Percentiles rank a stretch among this genome's conserved stretches.
Conservation (phyloP, 2,888 invertebrate species). For the Thereva unica region DNA sequence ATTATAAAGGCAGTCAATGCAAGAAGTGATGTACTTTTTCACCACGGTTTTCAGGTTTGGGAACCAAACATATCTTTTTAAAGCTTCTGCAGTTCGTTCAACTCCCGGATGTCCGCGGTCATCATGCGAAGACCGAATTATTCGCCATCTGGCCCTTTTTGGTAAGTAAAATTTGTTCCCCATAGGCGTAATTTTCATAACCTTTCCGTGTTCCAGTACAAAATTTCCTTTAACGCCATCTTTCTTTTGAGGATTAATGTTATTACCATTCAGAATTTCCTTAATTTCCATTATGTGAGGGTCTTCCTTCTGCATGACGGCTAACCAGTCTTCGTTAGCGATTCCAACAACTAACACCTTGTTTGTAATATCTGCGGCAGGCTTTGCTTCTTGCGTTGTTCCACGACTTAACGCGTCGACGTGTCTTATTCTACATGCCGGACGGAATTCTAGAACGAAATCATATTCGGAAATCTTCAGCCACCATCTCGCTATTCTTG, state of each 20-base stretch:
- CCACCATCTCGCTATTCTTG: no score
- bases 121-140: slow-evolving; percentile 21
- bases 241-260: neutral
- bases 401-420: slow-evolving; percentile 1
- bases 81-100: slow-evolving; percentile 14
- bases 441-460: neutral
- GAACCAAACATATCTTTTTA: slow-evolving; percentile 51
- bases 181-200: slow-evolving; percentile 2
- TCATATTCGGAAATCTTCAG: no score
- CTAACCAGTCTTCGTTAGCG: neutral
- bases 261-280: neutral
- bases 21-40: slow-evolving; percentile 37
- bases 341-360: neutral
- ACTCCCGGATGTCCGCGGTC: slow-evolving; percentile 17
- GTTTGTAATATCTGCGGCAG: neutral
- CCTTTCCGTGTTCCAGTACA: neutral
- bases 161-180: neutral
- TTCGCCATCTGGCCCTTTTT: slow-evolving; percentile 11
- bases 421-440: neutral
- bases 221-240: neutral
- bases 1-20: slow-evolving; percentile 39
- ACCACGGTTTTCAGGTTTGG: slow-evolving; percentile 47
- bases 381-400: neutral
- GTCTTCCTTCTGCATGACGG: neutral
- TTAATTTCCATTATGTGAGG: neutral